Percentiles rank a stretch among this genome's conserved stretches.
Conservation (phyloP, 2,797 vertebrate species). For the Tapirus indicus region DNA sequence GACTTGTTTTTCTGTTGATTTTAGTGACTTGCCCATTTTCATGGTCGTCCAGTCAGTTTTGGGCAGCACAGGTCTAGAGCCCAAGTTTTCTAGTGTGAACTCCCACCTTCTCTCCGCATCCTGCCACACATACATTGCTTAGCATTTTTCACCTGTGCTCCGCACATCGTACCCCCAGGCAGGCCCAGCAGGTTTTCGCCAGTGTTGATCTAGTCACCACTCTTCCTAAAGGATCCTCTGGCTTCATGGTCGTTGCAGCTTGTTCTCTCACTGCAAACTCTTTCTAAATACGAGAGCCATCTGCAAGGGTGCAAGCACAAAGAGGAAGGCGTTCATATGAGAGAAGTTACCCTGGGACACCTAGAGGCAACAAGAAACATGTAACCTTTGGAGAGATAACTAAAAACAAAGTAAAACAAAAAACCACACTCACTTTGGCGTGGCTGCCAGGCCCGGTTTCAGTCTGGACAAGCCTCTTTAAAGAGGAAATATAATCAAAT, state of each 20-base stretch:
- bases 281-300: background rate
- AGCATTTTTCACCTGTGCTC: background rate
- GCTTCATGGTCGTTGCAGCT: background rate
- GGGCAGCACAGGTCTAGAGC: background rate
- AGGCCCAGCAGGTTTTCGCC: background rate
- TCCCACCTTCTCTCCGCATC: too few relatives aligned
- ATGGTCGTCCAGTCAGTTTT: background rate
- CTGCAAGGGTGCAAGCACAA: background rate
- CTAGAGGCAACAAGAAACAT: background rate
- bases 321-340: background rate
- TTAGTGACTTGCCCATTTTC: background rate
- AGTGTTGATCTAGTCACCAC: background rate
- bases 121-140: background rate
- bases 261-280: background rate
- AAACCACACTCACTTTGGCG: background rate
- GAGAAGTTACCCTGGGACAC: background rate
- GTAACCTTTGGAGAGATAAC: background rate
- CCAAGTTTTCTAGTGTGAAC: background rate
- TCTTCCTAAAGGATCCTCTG: background rate
- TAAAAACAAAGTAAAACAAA: background rate
- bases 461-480: background rate
- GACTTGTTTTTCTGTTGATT: constrained; percentile 2
- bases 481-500: background rate
- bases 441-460: background rate
- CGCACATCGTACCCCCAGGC: fast-evolving